Evolutionary conservation across 2,113 vertebrate species (phyloP), one percentile per base, ranked within the genome.

Genomic region (Elephas maximus): DNA sequence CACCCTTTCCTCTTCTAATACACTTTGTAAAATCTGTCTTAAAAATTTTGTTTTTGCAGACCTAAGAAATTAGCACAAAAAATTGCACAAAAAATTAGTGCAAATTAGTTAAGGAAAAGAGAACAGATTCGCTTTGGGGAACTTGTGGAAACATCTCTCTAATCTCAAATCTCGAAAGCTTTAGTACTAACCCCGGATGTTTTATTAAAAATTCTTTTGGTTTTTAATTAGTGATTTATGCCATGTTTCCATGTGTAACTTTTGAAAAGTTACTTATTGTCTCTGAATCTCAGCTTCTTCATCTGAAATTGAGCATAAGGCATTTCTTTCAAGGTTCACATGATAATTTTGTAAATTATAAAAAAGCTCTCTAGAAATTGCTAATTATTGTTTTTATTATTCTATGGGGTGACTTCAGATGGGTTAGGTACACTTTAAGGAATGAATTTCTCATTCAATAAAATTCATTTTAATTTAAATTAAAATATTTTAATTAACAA

Each of bases 221-320:
- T 79, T 94, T 93, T 60, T 33, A 91, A 92, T 91, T 93, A 91
- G 63, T 67, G 83, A 93, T 41, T 94, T 96, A 88, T 92, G 88
- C 92, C 45, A 85, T 91, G 17, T 89, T 88, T 93, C 79, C 41
- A 51, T 83, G 48, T 67, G 37, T 86, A 85, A 12, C 4, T 14
- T 91, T 94, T 84, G 62, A 67, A 90, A 73, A 80, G 30, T 95
- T 94, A 80, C 33, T 88, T 92, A 8, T 33, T 26, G 87, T 91
- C 71, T 91, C 44, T 91, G 77, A 71, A 69, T 78, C 88, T 92
- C 17, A 69, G 33, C 67, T 80, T 92, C 28, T 53, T 88, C 48
- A 11, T 95, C 67, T 95, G 79, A 81, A 94, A 95, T 88, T 67
- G 60, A 78, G 8, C 18, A 57, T 14, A 80, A 24, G 2, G 33